Evolutionary conservation across 2,888 invertebrate species (phyloP), one percentile per base, ranked within the genome.

Genomic region (Ernsta delagoae): DNA sequence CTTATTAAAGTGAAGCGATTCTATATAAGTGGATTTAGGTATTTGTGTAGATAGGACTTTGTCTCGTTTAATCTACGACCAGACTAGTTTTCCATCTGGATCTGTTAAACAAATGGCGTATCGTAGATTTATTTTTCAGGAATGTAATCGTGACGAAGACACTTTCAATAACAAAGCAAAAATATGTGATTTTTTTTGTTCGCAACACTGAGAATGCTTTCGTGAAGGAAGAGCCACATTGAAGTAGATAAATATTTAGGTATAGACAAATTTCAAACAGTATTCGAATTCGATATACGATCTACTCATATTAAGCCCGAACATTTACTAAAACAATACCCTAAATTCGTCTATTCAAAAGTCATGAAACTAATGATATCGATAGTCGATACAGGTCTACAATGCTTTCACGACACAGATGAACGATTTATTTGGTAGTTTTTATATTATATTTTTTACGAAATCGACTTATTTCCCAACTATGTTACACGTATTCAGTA

Each of bases 391-490:
- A 59, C 9, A 59, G 16, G 7, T 59, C 6, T 39, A 59, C 41
- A 60, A n/a, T 24, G 50, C 34, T 41, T 56, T 56, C 63, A 56
- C 63, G 43, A 64, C 63, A 56, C 16, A 7, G 12, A 54, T 8
- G 8, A 54, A 64, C n/a, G 53, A 62, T 62, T 48, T 31, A 56
- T 6, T 53, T 24, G 9, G 9, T 43, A 54, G 24, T 9, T 54
- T 11, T 11, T 53, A 24, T 24, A 31, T 12, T 16, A 3, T 59
- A 12, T 34, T 41, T 31, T 43, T 43, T 39, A 56, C 5, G 56
- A 62, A 68, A 63, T 45, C 36, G n/a, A 57, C 67, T 62, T 59
- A 68, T 16, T 59, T 62, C 59, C 8, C 59, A 63, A 59, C 63
- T 69, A 69, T 59, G 24, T 68, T 67, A 67, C 67, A 69, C 45